These are phyloP conservation scores for Pseudanteris insignis DNA, from an alignment of 2,888 invertebrate species.

Conservation along the genomic window DNA sequence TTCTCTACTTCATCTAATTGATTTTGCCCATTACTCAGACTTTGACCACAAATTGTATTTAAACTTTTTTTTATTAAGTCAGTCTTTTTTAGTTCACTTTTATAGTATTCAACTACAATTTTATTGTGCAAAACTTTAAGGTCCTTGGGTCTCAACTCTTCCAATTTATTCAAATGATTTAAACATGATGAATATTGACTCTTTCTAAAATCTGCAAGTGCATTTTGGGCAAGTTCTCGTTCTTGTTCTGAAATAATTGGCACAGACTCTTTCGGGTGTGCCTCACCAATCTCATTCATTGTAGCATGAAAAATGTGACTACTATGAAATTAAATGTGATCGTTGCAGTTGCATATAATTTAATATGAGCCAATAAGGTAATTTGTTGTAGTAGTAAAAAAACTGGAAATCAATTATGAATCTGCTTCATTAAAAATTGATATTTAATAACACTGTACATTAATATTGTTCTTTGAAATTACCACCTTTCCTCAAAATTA, in stretches of 20 bases:
- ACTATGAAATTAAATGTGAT: no score
- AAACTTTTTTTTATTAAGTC: constrained; percentile 78
- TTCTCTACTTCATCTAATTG: constrained; percentile 74
- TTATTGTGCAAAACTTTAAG: constrained; percentile 84
- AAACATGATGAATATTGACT: constrained; percentile 73
- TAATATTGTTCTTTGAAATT: no score
- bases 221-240: constrained; percentile 71
- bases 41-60: constrained; percentile 71
- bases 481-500: no score
- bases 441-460: no score
- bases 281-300: constrained; percentile 31
- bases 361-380: no score
- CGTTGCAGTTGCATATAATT: no score
- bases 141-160: constrained; percentile 72
- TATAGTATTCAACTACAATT: constrained; percentile 83
- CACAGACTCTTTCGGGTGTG: constrained; percentile 18
- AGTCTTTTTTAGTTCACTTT: constrained; percentile 76
- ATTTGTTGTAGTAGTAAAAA: no score
- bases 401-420: no score
- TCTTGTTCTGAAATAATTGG: constrained; percentile 67
- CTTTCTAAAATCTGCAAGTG: constrained; percentile 72
- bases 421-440: no score
- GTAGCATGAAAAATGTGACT: no score
- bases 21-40: constrained; percentile 64
- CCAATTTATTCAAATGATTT: constrained; percentile 74